These are phyloP conservation scores for Drosophila tristis DNA, from an alignment of 1,140 invertebrate species.

Conservation along the genomic window DNA sequence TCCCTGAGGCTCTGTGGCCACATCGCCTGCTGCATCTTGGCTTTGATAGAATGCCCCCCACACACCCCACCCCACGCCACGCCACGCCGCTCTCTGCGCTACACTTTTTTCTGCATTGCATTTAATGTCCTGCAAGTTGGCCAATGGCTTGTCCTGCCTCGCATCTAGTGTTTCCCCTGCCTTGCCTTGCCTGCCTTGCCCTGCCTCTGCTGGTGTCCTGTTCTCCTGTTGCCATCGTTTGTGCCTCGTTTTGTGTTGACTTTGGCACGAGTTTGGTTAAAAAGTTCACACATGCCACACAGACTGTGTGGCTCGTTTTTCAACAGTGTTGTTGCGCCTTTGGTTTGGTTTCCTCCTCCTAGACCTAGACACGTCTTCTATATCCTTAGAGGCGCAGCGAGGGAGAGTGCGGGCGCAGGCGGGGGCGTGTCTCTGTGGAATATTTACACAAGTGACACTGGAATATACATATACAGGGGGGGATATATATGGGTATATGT, in stretches of 20 bases:
- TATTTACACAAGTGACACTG: conserved; percentile 80
- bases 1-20: conserved; percentile 70
- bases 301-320: conserved; percentile 37
- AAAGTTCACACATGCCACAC: conserved; percentile 78
- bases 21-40: conserved; percentile 53
- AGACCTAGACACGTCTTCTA: conserved; percentile 41
- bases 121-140: conserved; percentile 74
- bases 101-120: conserved; percentile 67
- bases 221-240: not conserved
- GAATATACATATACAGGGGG: conserved; percentile 31
- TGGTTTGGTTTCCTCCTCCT: conserved; percentile 28
- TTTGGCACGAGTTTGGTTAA: conserved; percentile 81
- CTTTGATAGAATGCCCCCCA: conserved; percentile 68
- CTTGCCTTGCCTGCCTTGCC: conserved; percentile 2
- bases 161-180: conserved; percentile 22
- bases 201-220: not conserved
- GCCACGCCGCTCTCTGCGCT: not conserved
- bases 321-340: conserved; percentile 70
- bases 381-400: conserved; percentile 7
- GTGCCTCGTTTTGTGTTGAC: conserved; percentile 66
- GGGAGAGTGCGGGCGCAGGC: not conserved
- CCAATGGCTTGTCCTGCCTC: conserved; percentile 52
- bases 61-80: not conserved
- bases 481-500: not conserved
- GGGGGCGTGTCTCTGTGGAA: conserved; percentile 65